phyloP scores from a whole-genome alignment of 2,113 vertebrate species.

The Dromas ardeola region DNA sequence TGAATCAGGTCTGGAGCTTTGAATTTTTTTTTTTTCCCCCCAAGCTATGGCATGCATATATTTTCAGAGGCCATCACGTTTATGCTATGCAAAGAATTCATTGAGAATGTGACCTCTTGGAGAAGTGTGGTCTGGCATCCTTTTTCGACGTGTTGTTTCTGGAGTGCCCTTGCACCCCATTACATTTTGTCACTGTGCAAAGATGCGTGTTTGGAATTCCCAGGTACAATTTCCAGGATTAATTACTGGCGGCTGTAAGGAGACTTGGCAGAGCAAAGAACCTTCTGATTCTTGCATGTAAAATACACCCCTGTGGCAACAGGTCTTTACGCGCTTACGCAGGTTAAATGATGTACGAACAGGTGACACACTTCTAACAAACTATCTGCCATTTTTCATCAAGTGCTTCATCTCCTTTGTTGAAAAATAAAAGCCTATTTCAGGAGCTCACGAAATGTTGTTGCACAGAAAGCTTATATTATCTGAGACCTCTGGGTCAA shows the following conservation, averaged over 20 bases:
- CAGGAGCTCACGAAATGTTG: background rate
- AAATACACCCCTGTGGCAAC: background rate
- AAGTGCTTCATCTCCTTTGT: background rate
- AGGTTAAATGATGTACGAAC: background rate
- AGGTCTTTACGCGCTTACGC: background rate
- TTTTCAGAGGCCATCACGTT: background rate
- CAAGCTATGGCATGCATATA: background rate
- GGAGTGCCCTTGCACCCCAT: background rate
- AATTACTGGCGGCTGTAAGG: background rate
- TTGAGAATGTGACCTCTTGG: background rate
- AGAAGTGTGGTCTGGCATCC: background rate
- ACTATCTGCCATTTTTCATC: background rate
- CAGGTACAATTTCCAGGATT: background rate
- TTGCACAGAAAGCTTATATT: background rate
- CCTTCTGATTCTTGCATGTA: background rate
- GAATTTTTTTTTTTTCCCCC: background rate
- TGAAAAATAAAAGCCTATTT: background rate
- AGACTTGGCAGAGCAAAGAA: background rate
- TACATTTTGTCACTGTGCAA: background rate
- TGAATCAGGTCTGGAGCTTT: background rate
- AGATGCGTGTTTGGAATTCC: background rate
- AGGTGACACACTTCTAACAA: background rate
- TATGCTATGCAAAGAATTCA: background rate
- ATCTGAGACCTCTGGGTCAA: conserved; percentile 7
- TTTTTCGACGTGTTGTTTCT: background rate